Base-by-base conservation (phyloP, 2,888 invertebrate species). In the Cephus nigrinus region DNA sequence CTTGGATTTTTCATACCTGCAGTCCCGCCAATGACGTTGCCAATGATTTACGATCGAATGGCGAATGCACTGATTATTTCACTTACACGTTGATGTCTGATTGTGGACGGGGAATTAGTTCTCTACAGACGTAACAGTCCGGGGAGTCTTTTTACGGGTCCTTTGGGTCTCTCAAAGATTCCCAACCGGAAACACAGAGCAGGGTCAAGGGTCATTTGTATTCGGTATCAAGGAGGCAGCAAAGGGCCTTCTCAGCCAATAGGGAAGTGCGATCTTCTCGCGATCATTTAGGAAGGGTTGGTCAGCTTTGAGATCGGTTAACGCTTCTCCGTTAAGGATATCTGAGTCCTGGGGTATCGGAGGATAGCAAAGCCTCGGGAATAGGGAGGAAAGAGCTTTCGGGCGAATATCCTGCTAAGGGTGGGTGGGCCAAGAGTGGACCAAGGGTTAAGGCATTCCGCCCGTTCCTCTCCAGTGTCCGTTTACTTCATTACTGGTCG, bases 401-500 rank as follows among this genome's bases (percentile, higher is more conserved):
- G 32, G 71, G 31, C 31, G 71, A 71, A 23, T 33, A 71, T 71
- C 71, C 71, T 33, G 31, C 55, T 2, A 23, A 55, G 55, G 55
- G 55, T 55, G 71, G 71, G 2, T 31, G 69, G 77, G 15, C 35
- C 34, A 36, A 71, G 71, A n/a, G 12, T 30, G 69, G 77, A 15
- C 35, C 34, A 36, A 71, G 33, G 80, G 76, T 80, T 74, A 80
- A 74, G 82, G 81, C 80, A 82, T 79, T 82, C 77, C 77, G 81
- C 82, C 82, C 83, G 79, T 79, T 80, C 80, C 80, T 77, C 76
- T 82, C 72, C 73, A 81, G 84, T 82, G 81, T 84, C 82, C 83
- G 82, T 81, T 83, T 84, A 85, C 85, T 82, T 83, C 82, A 85
- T 84, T 84, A 85, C 83, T 81, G 83, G 82, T 71, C 79, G 80